Percentiles rank a stretch among this genome's conserved stretches.
These are phyloP conservation scores for Sapajus apella DNA, from an alignment of 2,113 vertebrate species.

Conservation along the genomic window DNA sequence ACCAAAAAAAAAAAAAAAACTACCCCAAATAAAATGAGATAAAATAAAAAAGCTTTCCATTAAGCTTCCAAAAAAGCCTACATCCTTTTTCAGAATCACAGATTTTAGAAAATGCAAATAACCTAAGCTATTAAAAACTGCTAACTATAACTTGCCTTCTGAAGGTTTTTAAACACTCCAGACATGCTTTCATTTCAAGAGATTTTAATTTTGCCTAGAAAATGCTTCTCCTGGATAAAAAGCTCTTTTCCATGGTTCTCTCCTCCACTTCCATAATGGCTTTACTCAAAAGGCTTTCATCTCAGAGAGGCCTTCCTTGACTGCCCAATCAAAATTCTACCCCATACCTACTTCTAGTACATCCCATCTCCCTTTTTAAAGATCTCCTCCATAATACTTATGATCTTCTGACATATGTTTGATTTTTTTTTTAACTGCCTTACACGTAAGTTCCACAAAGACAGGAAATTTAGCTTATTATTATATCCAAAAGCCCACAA, in stretches of 20 bases:
- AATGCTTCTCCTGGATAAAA: not conserved
- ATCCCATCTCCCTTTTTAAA: not conserved
- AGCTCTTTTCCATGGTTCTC: not conserved
- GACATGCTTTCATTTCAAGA: not conserved
- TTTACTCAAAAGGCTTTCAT: not conserved
- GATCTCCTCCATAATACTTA: not conserved
- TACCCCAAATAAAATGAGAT: not conserved
- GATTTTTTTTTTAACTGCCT: not conserved
- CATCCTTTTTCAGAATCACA: not conserved
- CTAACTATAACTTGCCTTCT: not conserved
- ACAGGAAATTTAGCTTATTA: slow-evolving; percentile 3
- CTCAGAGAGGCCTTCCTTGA: not conserved
- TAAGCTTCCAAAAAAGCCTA: not conserved
- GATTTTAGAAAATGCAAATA: slow-evolving; percentile 28
- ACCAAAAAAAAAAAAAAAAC: not conserved
- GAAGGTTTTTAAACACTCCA: not conserved
- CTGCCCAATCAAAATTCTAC: not conserved
- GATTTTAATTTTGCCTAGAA: not conserved
- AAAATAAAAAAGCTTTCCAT: slow-evolving; percentile 9
- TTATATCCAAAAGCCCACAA: not conserved
- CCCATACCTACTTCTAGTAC: not conserved
- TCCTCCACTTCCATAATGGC: not conserved
- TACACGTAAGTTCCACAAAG: not conserved
- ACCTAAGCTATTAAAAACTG: slow-evolving; percentile 22
- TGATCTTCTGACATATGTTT: not conserved